phyloP scores from a whole-genome alignment of 2,888 invertebrate genomes.

The Panzeria rudis region DNA sequence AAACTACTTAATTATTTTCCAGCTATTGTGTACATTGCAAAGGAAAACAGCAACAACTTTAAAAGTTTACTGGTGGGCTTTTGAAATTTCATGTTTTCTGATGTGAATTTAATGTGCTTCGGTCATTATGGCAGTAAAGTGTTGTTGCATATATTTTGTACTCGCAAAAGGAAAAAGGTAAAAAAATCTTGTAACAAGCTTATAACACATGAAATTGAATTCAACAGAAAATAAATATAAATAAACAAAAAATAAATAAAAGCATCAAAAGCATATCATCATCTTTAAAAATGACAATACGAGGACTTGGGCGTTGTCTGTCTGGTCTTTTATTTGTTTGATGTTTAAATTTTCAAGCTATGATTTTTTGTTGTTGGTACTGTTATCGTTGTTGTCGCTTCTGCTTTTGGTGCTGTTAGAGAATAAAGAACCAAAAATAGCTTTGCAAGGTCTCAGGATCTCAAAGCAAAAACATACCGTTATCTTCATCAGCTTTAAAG shows the following conservation, averaged over 20 bases:
- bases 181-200: slow-evolving; percentile 20
- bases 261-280: no score
- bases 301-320: slow-evolving; percentile 55
- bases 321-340: slow-evolving; percentile 31
- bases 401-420: neutral
- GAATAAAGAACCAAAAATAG: slow-evolving; percentile 18
- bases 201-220: slow-evolving; percentile 33
- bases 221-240: neutral
- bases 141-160: no score
- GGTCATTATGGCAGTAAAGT: no score
- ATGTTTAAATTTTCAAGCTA: slow-evolving; percentile 49
- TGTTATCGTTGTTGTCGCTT: neutral
- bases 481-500: slow-evolving; percentile 66
- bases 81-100: neutral
- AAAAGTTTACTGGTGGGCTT: neutral
- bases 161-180: neutral
- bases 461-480: slow-evolving; percentile 49
- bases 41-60: no score
- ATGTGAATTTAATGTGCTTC: neutral
- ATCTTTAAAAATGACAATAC: no score
- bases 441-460: slow-evolving; percentile 10
- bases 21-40: no score
- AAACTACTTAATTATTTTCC: no score
- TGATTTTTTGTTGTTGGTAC: slow-evolving; percentile 17
- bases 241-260: no score